These are phyloP conservation scores for Drosophila lowei DNA, from an alignment of 1,140 invertebrate species.

Conservation along the genomic window DNA sequence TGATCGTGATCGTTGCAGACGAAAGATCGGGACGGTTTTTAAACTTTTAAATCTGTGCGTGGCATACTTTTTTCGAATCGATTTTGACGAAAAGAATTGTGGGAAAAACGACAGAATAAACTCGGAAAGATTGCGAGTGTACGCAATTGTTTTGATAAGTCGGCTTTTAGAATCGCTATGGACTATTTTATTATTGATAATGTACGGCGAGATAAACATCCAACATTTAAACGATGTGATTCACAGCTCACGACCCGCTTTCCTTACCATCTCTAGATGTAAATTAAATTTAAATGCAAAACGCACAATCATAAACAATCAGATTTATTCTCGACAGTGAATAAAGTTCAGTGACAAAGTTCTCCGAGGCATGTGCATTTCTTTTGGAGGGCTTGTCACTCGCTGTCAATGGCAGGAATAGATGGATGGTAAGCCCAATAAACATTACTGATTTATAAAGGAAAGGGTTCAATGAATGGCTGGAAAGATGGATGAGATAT, in stretches of 20 bases:
- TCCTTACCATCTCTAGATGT: conserved; percentile 13
- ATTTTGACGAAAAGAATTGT: too few species aligned
- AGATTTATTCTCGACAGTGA: conserved; percentile 14
- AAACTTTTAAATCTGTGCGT: too few species aligned
- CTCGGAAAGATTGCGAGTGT: too few species aligned
- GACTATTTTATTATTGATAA: too few species aligned
- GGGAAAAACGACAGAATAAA: too few species aligned
- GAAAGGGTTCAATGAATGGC: conserved; percentile 12
- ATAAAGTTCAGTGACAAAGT: conserved; percentile 33
- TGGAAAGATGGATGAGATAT: neutral
- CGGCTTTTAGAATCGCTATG: too few species aligned
- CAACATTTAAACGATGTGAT: too few species aligned
- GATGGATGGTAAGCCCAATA: conserved; percentile 1
- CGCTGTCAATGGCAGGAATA: conserved; percentile 6
- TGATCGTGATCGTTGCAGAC: too few species aligned
- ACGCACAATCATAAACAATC: conserved; percentile 22
- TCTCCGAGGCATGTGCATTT: conserved; percentile 35
- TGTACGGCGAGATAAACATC: too few species aligned
- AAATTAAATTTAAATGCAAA: conserved; percentile 36
- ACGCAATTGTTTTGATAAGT: too few species aligned
- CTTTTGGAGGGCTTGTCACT: conserved; percentile 22
- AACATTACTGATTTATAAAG: conserved; percentile 36
- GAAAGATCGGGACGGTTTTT: too few species aligned
- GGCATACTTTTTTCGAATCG: too few species aligned
- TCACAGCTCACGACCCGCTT: conserved; percentile 3